These are phyloP conservation scores for Trichopoda pennipes DNA, from an alignment of 2,888 invertebrate genomes.

Conservation along the genomic window DNA sequence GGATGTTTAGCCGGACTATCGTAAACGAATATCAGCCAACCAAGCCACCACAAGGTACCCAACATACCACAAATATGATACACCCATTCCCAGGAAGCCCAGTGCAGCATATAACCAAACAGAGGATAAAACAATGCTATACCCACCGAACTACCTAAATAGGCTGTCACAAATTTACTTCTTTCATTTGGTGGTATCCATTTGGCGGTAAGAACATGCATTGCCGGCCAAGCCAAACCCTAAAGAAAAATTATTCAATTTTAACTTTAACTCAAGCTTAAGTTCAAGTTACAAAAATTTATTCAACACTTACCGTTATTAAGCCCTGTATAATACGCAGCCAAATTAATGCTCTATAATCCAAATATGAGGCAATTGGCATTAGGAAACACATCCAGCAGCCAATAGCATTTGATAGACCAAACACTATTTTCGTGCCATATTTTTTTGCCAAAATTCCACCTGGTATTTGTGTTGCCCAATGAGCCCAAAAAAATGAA, in stretches of 20 bases:
- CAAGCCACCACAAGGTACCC: constrained; percentile 85
- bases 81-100: constrained; percentile 87
- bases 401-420: constrained; percentile 84
- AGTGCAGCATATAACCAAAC: constrained; percentile 85
- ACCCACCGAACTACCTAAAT: constrained; percentile 85
- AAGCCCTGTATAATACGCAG: constrained; percentile 86
- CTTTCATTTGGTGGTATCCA: constrained; percentile 92
- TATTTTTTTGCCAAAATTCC: constrained; percentile 86
- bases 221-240: constrained; percentile 88
- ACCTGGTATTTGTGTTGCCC: constrained; percentile 87
- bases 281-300: neutral
- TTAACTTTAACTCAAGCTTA: neutral
- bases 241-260: constrained; percentile 75
- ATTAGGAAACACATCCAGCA: constrained; percentile 85
- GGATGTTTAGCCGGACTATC: constrained; percentile 86
- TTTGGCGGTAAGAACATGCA: constrained; percentile 89
- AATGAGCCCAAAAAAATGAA: constrained; percentile 88
- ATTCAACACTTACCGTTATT: constrained; percentile 83
- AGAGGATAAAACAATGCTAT: constrained; percentile 86
- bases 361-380: constrained; percentile 84
- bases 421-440: constrained; percentile 88
- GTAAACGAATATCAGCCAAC: constrained; percentile 85
- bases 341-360: constrained; percentile 83
- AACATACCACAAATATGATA: constrained; percentile 85
- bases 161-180: constrained; percentile 86